These are phyloP conservation scores for Scaptodrosophila latifasciaeformis DNA, from an alignment of 2,888 invertebrate genomes.

Conservation along the genomic window DNA sequence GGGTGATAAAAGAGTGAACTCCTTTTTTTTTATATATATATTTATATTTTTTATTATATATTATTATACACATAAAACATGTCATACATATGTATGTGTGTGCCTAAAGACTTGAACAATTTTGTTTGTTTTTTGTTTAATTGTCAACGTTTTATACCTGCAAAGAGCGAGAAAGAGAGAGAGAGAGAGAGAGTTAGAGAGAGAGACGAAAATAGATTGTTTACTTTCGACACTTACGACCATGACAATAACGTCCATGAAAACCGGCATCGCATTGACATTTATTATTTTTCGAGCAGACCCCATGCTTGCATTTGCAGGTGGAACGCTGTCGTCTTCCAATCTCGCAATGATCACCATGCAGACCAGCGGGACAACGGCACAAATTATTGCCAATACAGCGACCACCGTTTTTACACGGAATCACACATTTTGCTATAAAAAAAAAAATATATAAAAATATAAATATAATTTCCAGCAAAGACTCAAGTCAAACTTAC, in stretches of 20 bases:
- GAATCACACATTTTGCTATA: constrained; percentile 91
- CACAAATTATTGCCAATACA: constrained; percentile 93
- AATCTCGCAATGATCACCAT: constrained; percentile 94
- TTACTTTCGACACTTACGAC: too few relatives aligned
- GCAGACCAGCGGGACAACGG: constrained; percentile 88
- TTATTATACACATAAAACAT: constrained; percentile 32
- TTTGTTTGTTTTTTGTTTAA: too few relatives aligned
- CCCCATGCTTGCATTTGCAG: constrained; percentile 87
- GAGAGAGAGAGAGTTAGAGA: too few relatives aligned
- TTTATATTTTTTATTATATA: constrained; percentile 6
- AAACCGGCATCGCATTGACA: constrained; percentile 90
- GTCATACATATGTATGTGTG: constrained; percentile 26
- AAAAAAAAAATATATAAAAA: background rate
- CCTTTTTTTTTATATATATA: constrained; percentile 1
- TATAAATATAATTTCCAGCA: background rate
- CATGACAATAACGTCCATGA: constrained; percentile 87
- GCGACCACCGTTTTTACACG: constrained; percentile 92
- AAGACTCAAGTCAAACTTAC: constrained; percentile 80
- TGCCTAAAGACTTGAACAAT: too few relatives aligned
- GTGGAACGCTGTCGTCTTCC: constrained; percentile 84
- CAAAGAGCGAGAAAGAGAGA: too few relatives aligned
- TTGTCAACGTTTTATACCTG: constrained; percentile 36
- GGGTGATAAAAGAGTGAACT: too few relatives aligned
- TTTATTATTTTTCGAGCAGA: constrained; percentile 80
- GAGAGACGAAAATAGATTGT: too few relatives aligned